phyloP scores from a whole-genome alignment of 2,113 vertebrate species.

The Campylorhamphus procurvoides region DNA sequence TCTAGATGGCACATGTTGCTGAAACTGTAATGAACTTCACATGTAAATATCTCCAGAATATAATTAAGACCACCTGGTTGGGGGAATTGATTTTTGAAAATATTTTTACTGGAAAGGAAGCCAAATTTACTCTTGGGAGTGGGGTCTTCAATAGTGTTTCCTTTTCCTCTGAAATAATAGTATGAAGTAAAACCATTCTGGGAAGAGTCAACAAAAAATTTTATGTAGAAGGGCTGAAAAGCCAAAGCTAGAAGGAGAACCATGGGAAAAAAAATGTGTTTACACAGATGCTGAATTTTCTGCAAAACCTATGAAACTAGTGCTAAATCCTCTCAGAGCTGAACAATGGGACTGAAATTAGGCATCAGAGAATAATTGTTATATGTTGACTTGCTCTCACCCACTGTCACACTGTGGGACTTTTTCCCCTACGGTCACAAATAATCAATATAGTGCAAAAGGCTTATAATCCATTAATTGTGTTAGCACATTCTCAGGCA shows the following conservation, averaged over 20 bases:
- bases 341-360: conserved; percentile 28
- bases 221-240: not conserved
- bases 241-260: conserved; percentile 15
- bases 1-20: not conserved
- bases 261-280: conserved; percentile 2
- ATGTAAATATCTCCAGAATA: not conserved
- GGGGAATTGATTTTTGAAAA: conserved; percentile 12
- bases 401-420: not conserved
- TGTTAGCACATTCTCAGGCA: not conserved
- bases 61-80: not conserved
- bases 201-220: conserved; percentile 38
- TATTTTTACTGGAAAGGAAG: conserved; percentile 38
- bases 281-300: conserved; percentile 33
- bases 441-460: not conserved
- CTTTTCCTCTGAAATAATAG: conserved; percentile 51
- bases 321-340: not conserved
- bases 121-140: conserved; percentile 7
- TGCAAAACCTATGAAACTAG: conserved; percentile 19
- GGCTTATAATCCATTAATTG: not conserved
- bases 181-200: conserved; percentile 23
- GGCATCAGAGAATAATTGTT: conserved; percentile 16
- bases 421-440: not conserved
- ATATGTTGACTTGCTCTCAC: not conserved
- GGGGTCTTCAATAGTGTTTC: not conserved
- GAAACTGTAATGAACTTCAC: not conserved